These are phyloP conservation scores for Magallana ariakensis DNA, from an alignment of 1,140 invertebrate species.

Conservation along the genomic window DNA sequence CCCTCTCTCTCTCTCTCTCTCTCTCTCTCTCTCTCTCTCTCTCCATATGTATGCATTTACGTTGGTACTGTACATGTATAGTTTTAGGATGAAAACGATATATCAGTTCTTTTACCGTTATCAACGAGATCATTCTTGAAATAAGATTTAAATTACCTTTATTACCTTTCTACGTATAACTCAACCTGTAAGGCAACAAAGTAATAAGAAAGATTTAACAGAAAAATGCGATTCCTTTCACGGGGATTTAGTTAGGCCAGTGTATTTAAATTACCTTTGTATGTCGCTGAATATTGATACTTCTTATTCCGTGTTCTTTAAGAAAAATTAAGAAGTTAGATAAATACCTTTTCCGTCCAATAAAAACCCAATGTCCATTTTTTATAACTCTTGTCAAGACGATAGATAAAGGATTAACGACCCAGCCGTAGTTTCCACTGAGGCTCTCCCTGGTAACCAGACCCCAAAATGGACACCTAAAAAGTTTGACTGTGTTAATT, in stretches of 20 bases:
- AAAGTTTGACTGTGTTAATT: neutral
- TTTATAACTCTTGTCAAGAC: neutral
- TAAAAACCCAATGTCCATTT: slow-evolving; percentile 14
- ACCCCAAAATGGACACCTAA: neutral
- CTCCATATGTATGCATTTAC: no score
- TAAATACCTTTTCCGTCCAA: slow-evolving; percentile 10
- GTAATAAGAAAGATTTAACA: slow-evolving; percentile 6
- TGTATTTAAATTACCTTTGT: neutral
- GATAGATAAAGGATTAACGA: neutral
- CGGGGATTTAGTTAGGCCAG: slow-evolving; percentile 14
- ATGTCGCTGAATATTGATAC: neutral
- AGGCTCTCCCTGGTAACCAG: neutral
- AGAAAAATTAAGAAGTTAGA: slow-evolving; percentile 17
- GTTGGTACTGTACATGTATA: no score
- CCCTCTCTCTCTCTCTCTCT: no score
- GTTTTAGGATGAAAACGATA: no score
- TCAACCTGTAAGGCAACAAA: neutral
- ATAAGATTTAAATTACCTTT: neutral
- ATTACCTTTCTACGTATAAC: neutral
- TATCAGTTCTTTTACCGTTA: no score
- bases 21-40: no score
- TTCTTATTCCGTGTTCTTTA: slow-evolving; percentile 2
- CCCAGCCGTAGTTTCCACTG: neutral
- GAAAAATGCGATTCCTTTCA: slow-evolving; percentile 5
- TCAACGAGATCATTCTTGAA: no score